Evolutionary conservation across 53 echinoderm and acorn worm species (phyloP).

Genomic region (Arbacia lixula): DNA sequence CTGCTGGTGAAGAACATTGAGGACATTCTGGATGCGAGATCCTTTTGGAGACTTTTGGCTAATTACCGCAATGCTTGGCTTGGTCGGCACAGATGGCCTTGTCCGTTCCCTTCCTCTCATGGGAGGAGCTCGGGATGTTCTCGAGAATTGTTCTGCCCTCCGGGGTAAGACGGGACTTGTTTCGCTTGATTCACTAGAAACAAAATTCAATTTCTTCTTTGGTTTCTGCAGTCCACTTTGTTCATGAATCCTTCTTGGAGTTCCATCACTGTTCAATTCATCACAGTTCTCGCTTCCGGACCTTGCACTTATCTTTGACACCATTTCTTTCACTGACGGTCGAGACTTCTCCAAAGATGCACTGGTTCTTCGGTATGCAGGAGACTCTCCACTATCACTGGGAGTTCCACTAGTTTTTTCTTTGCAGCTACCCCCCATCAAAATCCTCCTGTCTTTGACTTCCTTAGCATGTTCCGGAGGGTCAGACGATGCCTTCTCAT

Average conservation of each 20-base stretch:
- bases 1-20: constrained; percentile 41
- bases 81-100: neutral
- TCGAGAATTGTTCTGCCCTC: neutral
- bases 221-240: constrained; percentile 8
- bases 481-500: constrained; percentile 39
- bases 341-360: neutral
- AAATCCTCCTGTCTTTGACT: constrained; percentile 25
- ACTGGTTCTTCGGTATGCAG: neutral
- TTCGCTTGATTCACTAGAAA: constrained; percentile 51
- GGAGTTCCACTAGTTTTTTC: neutral
- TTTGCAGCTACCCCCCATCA: neutral
- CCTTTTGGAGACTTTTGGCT: constrained; percentile 28
- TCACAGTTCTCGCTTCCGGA: neutral
- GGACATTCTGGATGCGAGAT: constrained; percentile 61
- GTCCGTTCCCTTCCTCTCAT: constrained; percentile 10
- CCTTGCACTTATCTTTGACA: constrained; percentile 13
- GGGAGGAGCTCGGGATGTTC: constrained; percentile 9
- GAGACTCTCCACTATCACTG: neutral
- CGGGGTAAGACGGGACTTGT: constrained; percentile 43
- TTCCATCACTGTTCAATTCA: constrained; percentile 2
- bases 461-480: constrained; percentile 10
- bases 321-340: constrained; percentile 47
- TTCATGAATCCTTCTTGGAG: neutral
- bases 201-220: constrained; percentile 1
- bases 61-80: neutral